Evolutionary conservation across 2,888 invertebrate species (phyloP).

Genomic region (Acleris sparsana): DNA sequence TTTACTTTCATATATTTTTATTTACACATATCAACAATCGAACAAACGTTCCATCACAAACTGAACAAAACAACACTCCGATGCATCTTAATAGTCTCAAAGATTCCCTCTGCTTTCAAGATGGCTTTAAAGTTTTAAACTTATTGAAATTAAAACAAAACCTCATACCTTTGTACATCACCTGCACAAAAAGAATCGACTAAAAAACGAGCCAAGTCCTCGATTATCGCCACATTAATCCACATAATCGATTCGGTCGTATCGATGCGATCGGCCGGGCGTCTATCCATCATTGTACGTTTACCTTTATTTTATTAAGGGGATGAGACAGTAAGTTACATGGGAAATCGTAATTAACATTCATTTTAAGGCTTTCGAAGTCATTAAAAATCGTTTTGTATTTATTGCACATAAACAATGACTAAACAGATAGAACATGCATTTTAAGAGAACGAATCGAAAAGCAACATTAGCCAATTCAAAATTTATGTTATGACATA

Average conservation of each 20-base stretch:
- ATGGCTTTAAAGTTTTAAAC: constrained; percentile 25
- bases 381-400: too few species aligned
- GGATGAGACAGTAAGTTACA: constrained; percentile 20
- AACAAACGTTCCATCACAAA: not conserved
- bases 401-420: too few species aligned
- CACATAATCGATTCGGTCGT: constrained; percentile 60
- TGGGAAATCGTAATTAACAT: constrained; percentile 27
- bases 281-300: constrained; percentile 59
- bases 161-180: constrained; percentile 49
- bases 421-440: too few species aligned
- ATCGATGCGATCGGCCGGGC: constrained; percentile 48
- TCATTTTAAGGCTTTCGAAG: too few species aligned
- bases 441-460: too few species aligned
- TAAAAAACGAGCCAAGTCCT: constrained; percentile 50
- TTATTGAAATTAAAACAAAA: constrained; percentile 37
- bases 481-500: not conserved
- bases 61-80: not conserved
- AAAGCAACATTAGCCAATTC: too few species aligned
- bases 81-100: constrained; percentile 4
- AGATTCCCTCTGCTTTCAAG: constrained; percentile 15
- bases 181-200: constrained; percentile 54
- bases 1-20: too few species aligned
- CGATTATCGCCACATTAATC: constrained; percentile 68
- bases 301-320: constrained; percentile 37
- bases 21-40: not conserved